Base-by-base conservation (phyloP, 2,113 vertebrate species). In the Riparia riparia region DNA sequence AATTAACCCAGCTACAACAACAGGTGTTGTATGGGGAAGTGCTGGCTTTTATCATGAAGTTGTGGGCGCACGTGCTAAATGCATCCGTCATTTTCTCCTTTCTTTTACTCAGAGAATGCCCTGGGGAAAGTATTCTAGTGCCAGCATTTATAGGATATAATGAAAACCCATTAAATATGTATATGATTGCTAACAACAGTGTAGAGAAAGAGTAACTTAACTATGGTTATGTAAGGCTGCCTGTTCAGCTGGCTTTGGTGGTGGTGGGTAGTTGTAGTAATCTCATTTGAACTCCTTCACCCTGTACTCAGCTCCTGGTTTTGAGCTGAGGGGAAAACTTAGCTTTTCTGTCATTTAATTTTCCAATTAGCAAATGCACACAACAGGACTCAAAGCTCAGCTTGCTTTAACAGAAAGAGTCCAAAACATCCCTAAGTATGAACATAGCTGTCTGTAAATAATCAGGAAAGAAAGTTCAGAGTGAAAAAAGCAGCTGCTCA, bases 111-210 rank as follows among this genome's bases (percentile, higher is more conserved):
- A 91, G 73, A 82, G 66, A 97, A 97, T 93, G 87, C 98, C 98
- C 97, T 86, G 95, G 98, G 98, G 98, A 98, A 97, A 96, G 95
- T 65, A 93, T 87, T 96, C 96, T 94, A 93, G 93, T 97, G 97
- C 98, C 97, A 98, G 95, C 96, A 96, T 97, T 98, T 98, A 97
- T 98, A 98, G 93, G 97, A 94, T 98, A 97, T 97, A 98, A 98
- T 97, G 97, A 97, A 97, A 94, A 95, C 69, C 94, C 97, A 98
- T 98, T 98, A 98, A 98, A 98, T 98, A 98, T 98, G 96, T 96
- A 98, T 98, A 97, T 97, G 92, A 94, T 96, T 87, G 87, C 95
- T 97, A 97, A 96, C 97, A 91, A 96, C 94, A 90, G 86, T 17
- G 53, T 71, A 89, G 88, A 97, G 93, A 96, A 95, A 72, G 76